Evolutionary conservation across 2,888 invertebrate species (phyloP).

Genomic region (Agrilus cyanescens): DNA sequence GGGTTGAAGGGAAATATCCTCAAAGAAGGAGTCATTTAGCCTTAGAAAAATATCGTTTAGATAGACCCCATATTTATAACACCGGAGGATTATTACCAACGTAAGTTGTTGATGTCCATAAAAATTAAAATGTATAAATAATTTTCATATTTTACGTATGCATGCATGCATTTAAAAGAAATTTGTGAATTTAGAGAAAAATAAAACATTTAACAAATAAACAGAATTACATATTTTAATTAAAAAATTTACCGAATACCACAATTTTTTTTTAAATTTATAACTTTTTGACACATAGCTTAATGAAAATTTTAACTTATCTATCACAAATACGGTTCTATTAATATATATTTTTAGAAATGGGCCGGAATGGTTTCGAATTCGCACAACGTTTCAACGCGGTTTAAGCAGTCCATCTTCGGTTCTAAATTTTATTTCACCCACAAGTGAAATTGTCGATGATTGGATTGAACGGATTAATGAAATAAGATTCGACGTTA

Average conservation of each 20-base stretch:
- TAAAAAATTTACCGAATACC: neutral
- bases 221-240: neutral
- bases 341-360: slow-evolving; percentile 46
- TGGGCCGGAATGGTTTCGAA: slow-evolving; percentile 69
- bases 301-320: slow-evolving; percentile 1
- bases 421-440: slow-evolving; percentile 52
- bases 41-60: slow-evolving; percentile 61
- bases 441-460: slow-evolving; percentile 48
- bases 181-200: no score
- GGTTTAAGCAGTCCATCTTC: slow-evolving; percentile 61
- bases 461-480: slow-evolving; percentile 51
- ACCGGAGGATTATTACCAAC: slow-evolving; percentile 75
- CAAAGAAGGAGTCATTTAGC: slow-evolving; percentile 71
- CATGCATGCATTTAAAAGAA: no score
- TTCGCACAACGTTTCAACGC: slow-evolving; percentile 70
- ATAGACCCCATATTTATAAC: slow-evolving; percentile 62
- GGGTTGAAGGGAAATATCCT: slow-evolving; percentile 55
- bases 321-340: slow-evolving; percentile 2
- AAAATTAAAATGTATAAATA: neutral
- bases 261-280: neutral
- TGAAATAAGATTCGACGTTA: slow-evolving; percentile 23
- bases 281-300: neutral
- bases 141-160: no score
- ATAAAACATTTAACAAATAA: no score
- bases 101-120: slow-evolving; percentile 40